Evolutionary conservation across 2,113 vertebrate species (phyloP), one percentile per base, ranked within the genome.

Genomic region (Rutilus rutilus): DNA sequence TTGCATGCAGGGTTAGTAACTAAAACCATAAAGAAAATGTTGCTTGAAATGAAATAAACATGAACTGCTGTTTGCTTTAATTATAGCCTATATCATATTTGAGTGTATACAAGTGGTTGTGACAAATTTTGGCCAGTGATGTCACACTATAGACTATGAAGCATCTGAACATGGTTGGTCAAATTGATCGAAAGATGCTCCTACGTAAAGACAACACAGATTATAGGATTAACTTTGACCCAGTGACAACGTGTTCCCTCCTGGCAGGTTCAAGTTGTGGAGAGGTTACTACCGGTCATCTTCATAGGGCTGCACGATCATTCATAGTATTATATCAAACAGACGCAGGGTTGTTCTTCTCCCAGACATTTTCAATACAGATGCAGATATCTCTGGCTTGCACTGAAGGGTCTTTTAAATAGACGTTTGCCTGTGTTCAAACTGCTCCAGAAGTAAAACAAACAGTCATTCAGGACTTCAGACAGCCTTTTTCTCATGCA

Each of bases 241-340:
- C 14, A 45, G 69, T 90, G 91, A 90, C 89, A 87, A 91, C 88
- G 91, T 71, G 79, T 10, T 69, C 50, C 85, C 77, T 50, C 60
- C 39, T 21, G 60, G 71, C 47, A 50, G 57, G n/a, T 82, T 65
- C 69, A 85, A 87, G 87, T 92, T 91, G 88, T 11, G 80, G 64
- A 85, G 94, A 86, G 95, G 95, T 97, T 96, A 95, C 94, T 95
- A 84, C 27, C 94, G 96, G 94, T 93, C 95, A 92, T 91, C 91
- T 92, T 88, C 90, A 81, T 12, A 79, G 23, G 14, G 23, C 4
- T 62, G n/a, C 33, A 17, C 36, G 15, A 11, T 78, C 78, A 6
- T 12, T 78, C 30, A 79, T 62, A 25, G 5, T 21, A 6, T 33
- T 15, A 25, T 78, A 45, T 76, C 42, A 23, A 71, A 89, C 87